Conservation (phyloP, 2,113 vertebrate genomes). For the Acrocephalus kingi region DNA sequence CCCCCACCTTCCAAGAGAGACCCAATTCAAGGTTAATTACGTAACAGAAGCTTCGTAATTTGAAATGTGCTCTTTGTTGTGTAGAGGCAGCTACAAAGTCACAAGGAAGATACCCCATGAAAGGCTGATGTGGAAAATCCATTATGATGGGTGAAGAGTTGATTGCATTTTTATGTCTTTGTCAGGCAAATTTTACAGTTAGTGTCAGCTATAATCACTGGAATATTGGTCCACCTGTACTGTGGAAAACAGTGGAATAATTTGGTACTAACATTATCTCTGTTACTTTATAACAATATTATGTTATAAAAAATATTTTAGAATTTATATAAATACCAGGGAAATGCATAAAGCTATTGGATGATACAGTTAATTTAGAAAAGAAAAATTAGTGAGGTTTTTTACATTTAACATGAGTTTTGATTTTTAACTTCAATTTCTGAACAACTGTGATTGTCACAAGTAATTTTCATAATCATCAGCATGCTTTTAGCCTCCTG, state of each 20-base stretch:
- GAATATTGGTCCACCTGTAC: neutral
- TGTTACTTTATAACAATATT: neutral
- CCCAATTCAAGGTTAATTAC: neutral
- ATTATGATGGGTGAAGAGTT: neutral
- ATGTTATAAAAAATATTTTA: neutral
- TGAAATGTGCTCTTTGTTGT: neutral
- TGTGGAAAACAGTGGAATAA: neutral
- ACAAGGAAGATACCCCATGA: neutral
- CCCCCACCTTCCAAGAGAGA: neutral
- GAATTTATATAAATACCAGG: neutral
- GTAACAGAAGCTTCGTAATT: neutral
- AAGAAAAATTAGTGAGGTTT: neutral
- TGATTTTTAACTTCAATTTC: neutral
- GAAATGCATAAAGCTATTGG: neutral
- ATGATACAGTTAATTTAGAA: neutral
- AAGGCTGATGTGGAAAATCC: neutral
- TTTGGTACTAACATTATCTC: neutral
- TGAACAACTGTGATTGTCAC: neutral
- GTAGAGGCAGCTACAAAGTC: neutral
- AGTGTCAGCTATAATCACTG: neutral
- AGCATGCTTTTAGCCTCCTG: neutral
- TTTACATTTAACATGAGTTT: neutral
- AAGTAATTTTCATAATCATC: neutral
- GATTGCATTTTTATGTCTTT: neutral
- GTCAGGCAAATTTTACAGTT: neutral